Evolutionary conservation across 1,140 invertebrate species (phyloP).

Genomic region (Amphibalanus amphitrite): DNA sequence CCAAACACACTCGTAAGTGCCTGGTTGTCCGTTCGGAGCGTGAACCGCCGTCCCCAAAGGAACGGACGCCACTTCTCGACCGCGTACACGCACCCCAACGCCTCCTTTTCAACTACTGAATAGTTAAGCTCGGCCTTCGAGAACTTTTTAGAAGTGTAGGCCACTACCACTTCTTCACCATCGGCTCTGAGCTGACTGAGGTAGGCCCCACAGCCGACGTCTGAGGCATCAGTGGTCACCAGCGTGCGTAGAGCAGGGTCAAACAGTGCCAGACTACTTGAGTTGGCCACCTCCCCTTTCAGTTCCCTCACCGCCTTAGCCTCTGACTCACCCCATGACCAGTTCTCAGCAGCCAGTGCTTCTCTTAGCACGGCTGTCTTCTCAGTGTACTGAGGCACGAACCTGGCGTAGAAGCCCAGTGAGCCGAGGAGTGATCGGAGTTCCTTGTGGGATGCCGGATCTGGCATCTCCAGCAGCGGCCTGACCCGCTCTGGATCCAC

Average conservation of each 20-base stretch:
- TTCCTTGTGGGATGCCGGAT: neutral
- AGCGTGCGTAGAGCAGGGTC: neutral
- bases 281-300: neutral
- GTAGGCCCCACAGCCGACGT: neutral
- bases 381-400: neutral
- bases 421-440: neutral
- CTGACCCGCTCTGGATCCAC: neutral
- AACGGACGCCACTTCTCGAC: neutral
- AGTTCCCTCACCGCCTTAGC: neutral
- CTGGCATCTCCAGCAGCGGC: neutral
- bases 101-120: neutral
- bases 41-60: neutral
- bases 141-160: neutral
- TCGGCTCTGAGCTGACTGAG: neutral
- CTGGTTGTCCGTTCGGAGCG: neutral
- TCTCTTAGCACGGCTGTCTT: neutral
- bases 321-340: neutral
- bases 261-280: neutral
- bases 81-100: neutral
- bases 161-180: neutral
- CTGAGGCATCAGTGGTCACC: neutral
- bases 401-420: neutral
- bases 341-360: neutral
- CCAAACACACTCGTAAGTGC: neutral
- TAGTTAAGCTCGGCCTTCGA: neutral